Percentiles rank a stretch among this genome's conserved stretches.
Conservation (phyloP, 53 echinoderm and acorn worm species). For the Holothuria leucospilota region DNA sequence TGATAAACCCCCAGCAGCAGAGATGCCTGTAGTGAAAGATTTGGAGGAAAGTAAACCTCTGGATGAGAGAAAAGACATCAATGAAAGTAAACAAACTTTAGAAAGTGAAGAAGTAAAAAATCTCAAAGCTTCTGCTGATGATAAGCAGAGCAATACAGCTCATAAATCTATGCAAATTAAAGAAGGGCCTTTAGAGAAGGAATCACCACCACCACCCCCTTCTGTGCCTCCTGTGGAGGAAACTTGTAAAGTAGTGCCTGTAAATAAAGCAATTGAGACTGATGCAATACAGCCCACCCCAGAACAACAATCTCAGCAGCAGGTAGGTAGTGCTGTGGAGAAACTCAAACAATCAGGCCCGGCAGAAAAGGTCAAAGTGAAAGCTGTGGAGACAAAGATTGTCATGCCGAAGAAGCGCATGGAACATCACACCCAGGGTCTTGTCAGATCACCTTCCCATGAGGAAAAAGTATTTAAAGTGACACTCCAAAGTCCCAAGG, state of each 20-base stretch:
- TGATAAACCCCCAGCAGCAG: background rate
- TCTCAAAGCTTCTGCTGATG: background rate
- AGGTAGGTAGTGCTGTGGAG: background rate
- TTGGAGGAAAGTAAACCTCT: background rate
- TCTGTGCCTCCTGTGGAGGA: constrained; percentile 34
- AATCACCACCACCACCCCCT: constrained; percentile 7
- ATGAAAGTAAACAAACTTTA: too few species aligned
- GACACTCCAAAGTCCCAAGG: constrained; percentile 45
- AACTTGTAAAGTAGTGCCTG: constrained; percentile 29
- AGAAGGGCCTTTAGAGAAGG: constrained; percentile 27
- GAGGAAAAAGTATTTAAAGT: constrained; percentile 48
- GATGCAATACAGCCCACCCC: constrained; percentile 12
- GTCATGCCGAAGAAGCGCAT: constrained; percentile 34
- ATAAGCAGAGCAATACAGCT: constrained; percentile 5
- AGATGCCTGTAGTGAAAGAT: background rate
- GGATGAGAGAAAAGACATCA: background rate
- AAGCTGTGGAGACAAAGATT: constrained; percentile 19
- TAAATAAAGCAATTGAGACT: constrained; percentile 19
- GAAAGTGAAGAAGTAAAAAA: background rate
- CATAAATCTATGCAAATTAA: constrained; percentile 44
- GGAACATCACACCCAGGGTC: constrained; percentile 45
- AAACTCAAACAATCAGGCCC: constrained; percentile 26
- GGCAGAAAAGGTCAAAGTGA: constrained; percentile 15
- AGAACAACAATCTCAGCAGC: constrained; percentile 14
- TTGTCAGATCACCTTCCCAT: constrained; percentile 44